These are phyloP conservation scores for Elgaria multicarinata DNA, from an alignment of 2,113 vertebrate genomes.

Conservation along the genomic window DNA sequence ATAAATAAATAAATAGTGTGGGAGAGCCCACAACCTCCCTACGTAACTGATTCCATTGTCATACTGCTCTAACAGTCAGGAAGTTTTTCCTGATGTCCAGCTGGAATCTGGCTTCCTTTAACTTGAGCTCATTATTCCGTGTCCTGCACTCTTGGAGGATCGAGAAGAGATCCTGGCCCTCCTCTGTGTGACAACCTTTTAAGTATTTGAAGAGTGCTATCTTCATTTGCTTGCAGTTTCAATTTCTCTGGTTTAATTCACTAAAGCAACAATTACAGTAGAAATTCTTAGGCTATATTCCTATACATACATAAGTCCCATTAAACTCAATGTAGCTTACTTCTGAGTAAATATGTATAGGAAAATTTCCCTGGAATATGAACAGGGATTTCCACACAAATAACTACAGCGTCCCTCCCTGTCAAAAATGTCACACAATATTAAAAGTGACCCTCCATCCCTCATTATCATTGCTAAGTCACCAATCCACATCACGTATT, in stretches of 20 bases:
- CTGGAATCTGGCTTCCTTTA: too few relatives aligned
- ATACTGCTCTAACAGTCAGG: too few relatives aligned
- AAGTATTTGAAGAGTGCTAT: too few relatives aligned
- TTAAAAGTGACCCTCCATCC: neutral
- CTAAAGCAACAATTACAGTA: constrained; percentile 14
- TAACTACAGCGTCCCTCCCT: neutral
- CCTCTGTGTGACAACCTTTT: too few relatives aligned
- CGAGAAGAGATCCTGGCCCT: too few relatives aligned
- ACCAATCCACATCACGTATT: neutral
- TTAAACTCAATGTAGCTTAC: neutral
- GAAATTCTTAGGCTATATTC: neutral
- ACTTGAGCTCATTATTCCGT: too few relatives aligned
- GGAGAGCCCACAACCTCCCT: too few relatives aligned
- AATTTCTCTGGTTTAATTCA: constrained; percentile 35
- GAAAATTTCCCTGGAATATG: constrained; percentile 43
- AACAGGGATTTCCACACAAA: constrained; percentile 26
- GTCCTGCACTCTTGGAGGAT: too few relatives aligned
- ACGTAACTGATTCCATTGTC: too few relatives aligned
- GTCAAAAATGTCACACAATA: neutral
- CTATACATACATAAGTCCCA: neutral
- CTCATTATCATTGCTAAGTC: neutral
- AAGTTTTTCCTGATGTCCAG: too few relatives aligned
- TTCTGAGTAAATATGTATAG: neutral
- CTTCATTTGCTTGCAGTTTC: constrained; percentile 14
- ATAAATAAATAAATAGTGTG: too few relatives aligned